Base-by-base conservation (phyloP, 2,888 invertebrate genomes). In the Agonopterix subpropinquella region DNA sequence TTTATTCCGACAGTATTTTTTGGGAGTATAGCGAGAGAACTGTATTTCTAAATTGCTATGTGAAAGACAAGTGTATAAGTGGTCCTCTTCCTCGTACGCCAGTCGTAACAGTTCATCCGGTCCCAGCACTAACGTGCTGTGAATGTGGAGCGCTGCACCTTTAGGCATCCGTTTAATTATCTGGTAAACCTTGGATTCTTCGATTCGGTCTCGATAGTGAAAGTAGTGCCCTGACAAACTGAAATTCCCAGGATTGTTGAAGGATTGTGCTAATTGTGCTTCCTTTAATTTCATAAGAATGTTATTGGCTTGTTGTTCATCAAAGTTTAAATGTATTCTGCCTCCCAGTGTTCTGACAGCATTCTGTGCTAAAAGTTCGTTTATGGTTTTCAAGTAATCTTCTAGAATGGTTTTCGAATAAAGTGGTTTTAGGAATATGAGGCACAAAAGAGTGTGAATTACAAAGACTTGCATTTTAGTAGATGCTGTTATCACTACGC, bases 131-230 rank as follows among this genome's bases (percentile, higher is more conserved):
- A 92, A 92, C 49, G 91, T 90, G 54, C 93, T 91, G 64, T 95
- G 95, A 0, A 91, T 86, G 67, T 95, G 95, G 8, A 95, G 73
- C 0, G 91, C 90, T 0, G 90, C 92, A 2, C 94, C 96, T 78
- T 96, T 96, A 0, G 96, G 95, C 89, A 96, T 89, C 36, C 74
- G 75, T 53, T 89, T 82, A 8, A 96, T 90, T 7, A 94, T 84
- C 57, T 90, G 73, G 64, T 92, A 95, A 0, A 95, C 91, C 52
- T 90, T 82, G 0, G 94, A 93, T 0, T 81, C 58, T 3, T 89
- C 80, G 41, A 95, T 92, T 11, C 80, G 70, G 1, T 87, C 65
- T 61, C 90, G 90, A 2, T 91, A 91, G 1, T 82, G 68, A 64
- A 95, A 91, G 61, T 93, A 93, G 66, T 93, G 93, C 15, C 85